Conservation (phyloP, 1,140 invertebrate species). For the Caenorhabditis brenneri region DNA sequence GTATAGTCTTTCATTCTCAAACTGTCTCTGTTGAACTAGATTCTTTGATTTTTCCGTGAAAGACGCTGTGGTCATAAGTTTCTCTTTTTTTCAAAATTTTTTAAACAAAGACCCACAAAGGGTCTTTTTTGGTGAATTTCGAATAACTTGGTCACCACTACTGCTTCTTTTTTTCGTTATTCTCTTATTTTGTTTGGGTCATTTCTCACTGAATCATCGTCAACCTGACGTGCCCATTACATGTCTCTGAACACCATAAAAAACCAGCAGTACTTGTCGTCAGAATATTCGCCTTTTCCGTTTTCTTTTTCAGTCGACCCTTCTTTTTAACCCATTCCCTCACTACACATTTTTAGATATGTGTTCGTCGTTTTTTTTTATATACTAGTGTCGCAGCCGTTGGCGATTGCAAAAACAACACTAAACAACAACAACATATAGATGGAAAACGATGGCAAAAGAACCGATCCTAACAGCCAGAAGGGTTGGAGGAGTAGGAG, state of each 20-base stretch:
- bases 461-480: constrained; percentile 13
- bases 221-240: constrained; percentile 37
- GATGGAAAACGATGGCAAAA: not conserved
- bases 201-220: constrained; percentile 13
- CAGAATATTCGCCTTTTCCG: constrained; percentile 14
- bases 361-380: constrained; percentile 34
- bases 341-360: not conserved
- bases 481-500: not conserved
- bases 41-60: not conserved
- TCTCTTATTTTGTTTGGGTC: constrained; percentile 29
- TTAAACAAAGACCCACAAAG: not conserved
- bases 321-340: too few species aligned
- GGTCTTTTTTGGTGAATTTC: constrained; percentile 4
- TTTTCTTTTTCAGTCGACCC: not conserved
- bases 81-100: not conserved
- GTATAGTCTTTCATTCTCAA: not conserved
- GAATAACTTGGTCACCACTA: constrained; percentile 37
- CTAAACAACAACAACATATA: constrained; percentile 27
- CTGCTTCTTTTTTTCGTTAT: constrained; percentile 33
- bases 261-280: not conserved
- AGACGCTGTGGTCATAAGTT: not conserved
- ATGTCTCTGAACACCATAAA: constrained; percentile 30
- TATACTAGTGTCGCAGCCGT: constrained; percentile 17
- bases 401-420: constrained; percentile 42
- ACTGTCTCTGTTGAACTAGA: not conserved